Conservation (phyloP, 1,140 invertebrate genomes). For the Plectrocnemia conspersa region DNA sequence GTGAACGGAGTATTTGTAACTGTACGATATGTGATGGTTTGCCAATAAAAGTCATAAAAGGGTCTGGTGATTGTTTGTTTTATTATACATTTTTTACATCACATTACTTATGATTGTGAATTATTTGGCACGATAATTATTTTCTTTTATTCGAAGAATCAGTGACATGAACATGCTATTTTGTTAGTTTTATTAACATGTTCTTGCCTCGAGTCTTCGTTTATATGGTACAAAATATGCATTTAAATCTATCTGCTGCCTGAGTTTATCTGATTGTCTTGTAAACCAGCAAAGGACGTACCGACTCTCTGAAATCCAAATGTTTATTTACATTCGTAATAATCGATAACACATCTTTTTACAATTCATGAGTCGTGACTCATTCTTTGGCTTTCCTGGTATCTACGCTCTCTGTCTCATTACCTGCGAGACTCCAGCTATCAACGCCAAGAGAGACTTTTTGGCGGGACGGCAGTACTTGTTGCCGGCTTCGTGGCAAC, state of each 20-base stretch:
- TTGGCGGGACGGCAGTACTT: slow-evolving; percentile 65
- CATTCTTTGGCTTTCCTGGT: neutral
- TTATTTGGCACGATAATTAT: too few species aligned
- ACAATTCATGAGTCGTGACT: neutral
- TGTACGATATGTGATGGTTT: slow-evolving; percentile 28
- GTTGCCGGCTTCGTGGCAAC: slow-evolving; percentile 65
- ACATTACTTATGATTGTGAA: neutral
- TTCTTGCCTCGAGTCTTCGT: too few species aligned
- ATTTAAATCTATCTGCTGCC: too few species aligned
- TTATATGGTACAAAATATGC: too few species aligned
- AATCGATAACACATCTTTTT: neutral
- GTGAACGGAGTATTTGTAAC: neutral
- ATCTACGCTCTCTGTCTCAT: neutral
- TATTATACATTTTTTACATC: slow-evolving; percentile 8
- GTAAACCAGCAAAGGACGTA: slow-evolving; percentile 12
- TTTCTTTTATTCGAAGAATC: too few species aligned
- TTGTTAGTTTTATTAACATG: too few species aligned
- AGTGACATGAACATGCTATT: too few species aligned
- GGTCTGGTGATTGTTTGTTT: slow-evolving; percentile 31
- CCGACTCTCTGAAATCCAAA: slow-evolving; percentile 29
- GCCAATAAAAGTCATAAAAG: slow-evolving; percentile 35
- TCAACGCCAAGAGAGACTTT: slow-evolving; percentile 58
- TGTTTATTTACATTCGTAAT: neutral
- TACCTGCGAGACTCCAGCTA: slow-evolving; percentile 55
- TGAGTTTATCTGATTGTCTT: slow-evolving; percentile 24